A percentile compares a stretch with the other conserved stretches of the same genome.
phyloP scores from a whole-genome alignment of 2,888 invertebrate species.

The Ochlodes sylvanus region DNA sequence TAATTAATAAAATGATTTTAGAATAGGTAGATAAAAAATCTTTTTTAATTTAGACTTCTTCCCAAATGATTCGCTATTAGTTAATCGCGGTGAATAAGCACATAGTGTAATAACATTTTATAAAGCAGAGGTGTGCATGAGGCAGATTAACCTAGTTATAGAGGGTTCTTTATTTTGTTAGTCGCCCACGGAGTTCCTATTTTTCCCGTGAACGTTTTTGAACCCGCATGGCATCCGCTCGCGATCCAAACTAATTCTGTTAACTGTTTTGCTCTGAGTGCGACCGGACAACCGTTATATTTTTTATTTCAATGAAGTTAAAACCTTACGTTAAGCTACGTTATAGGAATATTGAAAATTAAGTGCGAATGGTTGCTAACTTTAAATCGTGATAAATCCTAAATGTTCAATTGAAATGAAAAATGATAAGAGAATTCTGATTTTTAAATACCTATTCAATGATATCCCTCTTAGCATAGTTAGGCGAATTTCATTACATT shows the following conservation, averaged over 20 bases:
- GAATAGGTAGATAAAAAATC: too few relatives aligned
- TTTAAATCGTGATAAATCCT: too few relatives aligned
- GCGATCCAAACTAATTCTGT: not conserved
- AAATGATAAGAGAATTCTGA: too few relatives aligned
- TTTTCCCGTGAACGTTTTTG: constrained; percentile 58
- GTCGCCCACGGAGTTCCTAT: constrained; percentile 44
- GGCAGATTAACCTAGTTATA: constrained; percentile 10
- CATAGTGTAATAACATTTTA: not conserved
- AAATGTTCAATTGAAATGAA: too few relatives aligned
- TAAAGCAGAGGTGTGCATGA: not conserved
- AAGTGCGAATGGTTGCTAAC: too few relatives aligned
- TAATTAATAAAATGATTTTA: not conserved
- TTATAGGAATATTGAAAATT: too few relatives aligned
- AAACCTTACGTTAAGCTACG: too few relatives aligned
- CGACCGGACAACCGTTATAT: not conserved
- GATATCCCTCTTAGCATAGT: too few relatives aligned
- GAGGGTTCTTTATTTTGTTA: constrained; percentile 15
- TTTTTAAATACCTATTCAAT: too few relatives aligned
- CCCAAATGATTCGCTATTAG: not conserved
- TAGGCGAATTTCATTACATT: too few relatives aligned
- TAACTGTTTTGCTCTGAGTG: constrained; percentile 6
- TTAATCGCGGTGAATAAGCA: not conserved
- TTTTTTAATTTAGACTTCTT: too few relatives aligned
- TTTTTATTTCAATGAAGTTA: not conserved
- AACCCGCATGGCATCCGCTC: constrained; percentile 43